phyloP scores from a whole-genome alignment of 1,140 invertebrate genomes.

The Heliconius congener region DNA sequence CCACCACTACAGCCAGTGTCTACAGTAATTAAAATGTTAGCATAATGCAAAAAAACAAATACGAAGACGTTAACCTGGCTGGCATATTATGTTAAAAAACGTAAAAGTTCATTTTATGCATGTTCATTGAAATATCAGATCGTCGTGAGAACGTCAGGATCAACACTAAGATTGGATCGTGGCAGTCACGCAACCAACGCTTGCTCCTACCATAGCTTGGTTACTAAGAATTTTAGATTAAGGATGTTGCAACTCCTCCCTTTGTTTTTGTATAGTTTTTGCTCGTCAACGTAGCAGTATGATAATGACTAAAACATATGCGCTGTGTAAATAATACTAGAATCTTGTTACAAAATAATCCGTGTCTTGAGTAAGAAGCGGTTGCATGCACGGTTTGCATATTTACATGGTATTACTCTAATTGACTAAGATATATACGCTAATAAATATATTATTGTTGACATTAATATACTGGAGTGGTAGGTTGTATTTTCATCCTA shows the following conservation, averaged over 20 bases:
- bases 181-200: slow-evolving; percentile 70
- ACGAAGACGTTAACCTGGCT: slow-evolving; percentile 44
- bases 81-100: slow-evolving; percentile 51
- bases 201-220: slow-evolving; percentile 48
- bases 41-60: slow-evolving; percentile 31
- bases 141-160: slow-evolving; percentile 72
- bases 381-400: neutral
- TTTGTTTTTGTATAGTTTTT: slow-evolving; percentile 44
- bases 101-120: slow-evolving; percentile 75
- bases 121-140: slow-evolving; percentile 79
- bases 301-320: slow-evolving; percentile 29
- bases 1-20: neutral
- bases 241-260: slow-evolving; percentile 53
- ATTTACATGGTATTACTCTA: neutral
- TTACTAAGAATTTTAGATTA: slow-evolving; percentile 45
- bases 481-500: neutral
- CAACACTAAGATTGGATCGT: slow-evolving; percentile 47
- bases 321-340: slow-evolving; percentile 8
- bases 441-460: too few relatives aligned
- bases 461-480: too few relatives aligned
- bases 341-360: slow-evolving; percentile 12
- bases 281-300: slow-evolving; percentile 17
- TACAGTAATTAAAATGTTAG: neutral
- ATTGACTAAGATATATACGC: neutral
- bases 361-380: neutral